Conservation (phyloP, 2,113 vertebrate genomes). For the Pterocles gutturalis region DNA sequence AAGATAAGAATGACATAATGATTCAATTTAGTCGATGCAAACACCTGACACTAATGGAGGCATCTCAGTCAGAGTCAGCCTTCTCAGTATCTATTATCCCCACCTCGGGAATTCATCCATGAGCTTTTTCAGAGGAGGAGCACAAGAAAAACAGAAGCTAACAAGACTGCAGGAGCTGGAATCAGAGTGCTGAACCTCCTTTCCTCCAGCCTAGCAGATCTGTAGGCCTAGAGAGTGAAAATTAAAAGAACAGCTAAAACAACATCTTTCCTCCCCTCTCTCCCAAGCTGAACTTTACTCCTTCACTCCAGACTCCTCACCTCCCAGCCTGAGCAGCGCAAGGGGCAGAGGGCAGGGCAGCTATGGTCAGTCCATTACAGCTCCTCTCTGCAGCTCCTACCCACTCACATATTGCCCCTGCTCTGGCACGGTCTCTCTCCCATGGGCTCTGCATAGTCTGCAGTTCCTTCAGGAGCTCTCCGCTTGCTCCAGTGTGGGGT, state of each 20-base stretch:
- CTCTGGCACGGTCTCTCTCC: not conserved
- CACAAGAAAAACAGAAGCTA: too few species aligned
- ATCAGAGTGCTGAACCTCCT: too few species aligned
- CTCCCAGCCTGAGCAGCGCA: not conserved
- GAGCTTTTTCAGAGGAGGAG: too few species aligned
- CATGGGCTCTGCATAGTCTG: not conserved
- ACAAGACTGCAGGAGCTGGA: too few species aligned
- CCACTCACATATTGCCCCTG: not conserved
- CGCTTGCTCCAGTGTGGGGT: not conserved
- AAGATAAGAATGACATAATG: not conserved
- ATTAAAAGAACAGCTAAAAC: not conserved
- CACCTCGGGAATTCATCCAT: too few species aligned
- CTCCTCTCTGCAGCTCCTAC: not conserved
- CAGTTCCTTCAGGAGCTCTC: not conserved
- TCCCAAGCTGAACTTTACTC: not conserved
- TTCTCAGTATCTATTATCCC: too few species aligned
- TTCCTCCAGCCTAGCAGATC: too few species aligned
- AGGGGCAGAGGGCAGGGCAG: not conserved
- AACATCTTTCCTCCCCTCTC: rapidly evolving
- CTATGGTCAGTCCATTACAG: rapidly evolving
- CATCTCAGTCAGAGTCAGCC: too few species aligned
- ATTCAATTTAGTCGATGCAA: too few species aligned
- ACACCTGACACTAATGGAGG: too few species aligned
- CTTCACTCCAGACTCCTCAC: not conserved
- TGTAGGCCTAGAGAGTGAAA: not conserved